Percentiles rank a stretch among this genome's conserved stretches.
Evolutionary conservation across 2,797 vertebrate species (phyloP).

Genomic region (Microchirus variegatus): DNA sequence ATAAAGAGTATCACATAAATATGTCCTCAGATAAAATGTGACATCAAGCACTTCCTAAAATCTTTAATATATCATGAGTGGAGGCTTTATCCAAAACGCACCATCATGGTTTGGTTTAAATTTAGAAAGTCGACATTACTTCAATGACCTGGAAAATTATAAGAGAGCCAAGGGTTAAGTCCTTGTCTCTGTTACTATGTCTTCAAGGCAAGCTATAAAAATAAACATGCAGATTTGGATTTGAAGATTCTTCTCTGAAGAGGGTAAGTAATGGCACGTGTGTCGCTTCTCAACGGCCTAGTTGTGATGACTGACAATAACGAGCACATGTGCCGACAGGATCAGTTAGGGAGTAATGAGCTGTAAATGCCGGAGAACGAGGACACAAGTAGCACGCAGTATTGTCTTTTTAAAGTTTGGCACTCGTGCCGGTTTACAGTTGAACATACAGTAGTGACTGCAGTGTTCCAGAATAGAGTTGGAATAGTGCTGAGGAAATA

Average conservation of each 20-base stretch:
- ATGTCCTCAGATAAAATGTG: slow-evolving; percentile 4
- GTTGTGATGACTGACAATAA: slow-evolving; percentile 19
- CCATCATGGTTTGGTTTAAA: neutral
- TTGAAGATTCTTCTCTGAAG: slow-evolving; percentile 23
- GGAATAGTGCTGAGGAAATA: slow-evolving; percentile 24
- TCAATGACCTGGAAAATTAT: no score
- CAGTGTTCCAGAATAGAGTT: slow-evolving; percentile 23
- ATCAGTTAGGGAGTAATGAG: neutral
- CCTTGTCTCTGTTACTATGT: no score
- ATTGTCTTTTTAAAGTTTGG: slow-evolving; percentile 12
- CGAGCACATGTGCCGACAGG: slow-evolving; percentile 29
- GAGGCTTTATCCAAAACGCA: neutral
- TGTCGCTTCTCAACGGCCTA: slow-evolving; percentile 20
- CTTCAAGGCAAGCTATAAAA: neutral
- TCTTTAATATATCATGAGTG: neutral
- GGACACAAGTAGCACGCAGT: slow-evolving; percentile 20
- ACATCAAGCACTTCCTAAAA: slow-evolving; percentile 1
- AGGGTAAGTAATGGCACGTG: slow-evolving; percentile 7
- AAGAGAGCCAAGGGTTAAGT: no score
- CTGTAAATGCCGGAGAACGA: slow-evolving; percentile 12
- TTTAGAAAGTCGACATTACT: neutral
- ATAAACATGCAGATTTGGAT: slow-evolving; percentile 29
- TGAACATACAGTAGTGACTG: slow-evolving; percentile 2
- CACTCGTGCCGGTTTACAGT: neutral
- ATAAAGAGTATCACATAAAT: neutral